These are phyloP conservation scores for Andrena minutula DNA, from an alignment of 2,888 invertebrate species.

Conservation along the genomic window DNA sequence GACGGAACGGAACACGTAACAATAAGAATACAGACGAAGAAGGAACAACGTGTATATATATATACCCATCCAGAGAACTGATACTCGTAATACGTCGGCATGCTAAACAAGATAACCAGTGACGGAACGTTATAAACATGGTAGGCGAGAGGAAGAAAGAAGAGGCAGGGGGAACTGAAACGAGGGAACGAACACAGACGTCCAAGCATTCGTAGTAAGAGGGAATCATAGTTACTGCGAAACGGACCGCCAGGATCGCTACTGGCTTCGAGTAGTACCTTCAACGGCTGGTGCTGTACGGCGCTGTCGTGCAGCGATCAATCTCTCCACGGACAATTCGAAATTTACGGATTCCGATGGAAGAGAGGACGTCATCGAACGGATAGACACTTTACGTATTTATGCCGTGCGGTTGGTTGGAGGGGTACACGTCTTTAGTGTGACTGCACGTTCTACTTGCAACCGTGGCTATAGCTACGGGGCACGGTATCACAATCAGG, in stretches of 20 bases:
- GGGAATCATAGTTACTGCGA: constrained; percentile 27
- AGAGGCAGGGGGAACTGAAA: constrained; percentile 18
- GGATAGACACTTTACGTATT: constrained; percentile 2
- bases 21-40: constrained; percentile 14
- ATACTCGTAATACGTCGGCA: constrained; percentile 38
- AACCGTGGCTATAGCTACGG: constrained; percentile 22
- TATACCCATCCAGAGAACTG: constrained; percentile 36
- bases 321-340: neutral
- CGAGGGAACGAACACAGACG: constrained; percentile 10
- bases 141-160: constrained; percentile 18
- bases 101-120: constrained; percentile 59
- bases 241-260: constrained; percentile 34
- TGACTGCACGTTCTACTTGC: constrained; percentile 17
- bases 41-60: constrained; percentile 1
- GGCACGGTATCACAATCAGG: constrained; percentile 2
- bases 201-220: constrained; percentile 23
- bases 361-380: neutral
- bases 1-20: neutral
- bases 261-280: constrained; percentile 14
- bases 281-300: constrained; percentile 35
- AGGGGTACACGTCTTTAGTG: constrained; percentile 2
- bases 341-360: constrained; percentile 6
- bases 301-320: constrained; percentile 45
- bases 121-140: constrained; percentile 46
- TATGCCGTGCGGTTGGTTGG: constrained; percentile 1